phyloP scores from a whole-genome alignment of 2,888 invertebrate genomes.

The Drosophila fulvimacula region DNA sequence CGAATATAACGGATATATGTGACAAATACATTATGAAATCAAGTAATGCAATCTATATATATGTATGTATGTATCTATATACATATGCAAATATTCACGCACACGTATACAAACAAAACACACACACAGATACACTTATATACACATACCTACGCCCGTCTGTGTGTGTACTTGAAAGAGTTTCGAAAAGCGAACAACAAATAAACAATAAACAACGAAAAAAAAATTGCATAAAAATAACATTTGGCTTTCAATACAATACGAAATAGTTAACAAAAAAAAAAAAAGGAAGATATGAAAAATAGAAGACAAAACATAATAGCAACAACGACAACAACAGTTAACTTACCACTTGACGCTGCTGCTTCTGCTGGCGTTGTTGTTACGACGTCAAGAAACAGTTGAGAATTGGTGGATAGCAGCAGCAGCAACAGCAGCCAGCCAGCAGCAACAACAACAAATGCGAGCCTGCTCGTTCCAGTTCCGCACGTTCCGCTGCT shows the following conservation, averaged over 20 bases:
- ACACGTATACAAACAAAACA: constrained; percentile 5
- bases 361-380: constrained; percentile 52
- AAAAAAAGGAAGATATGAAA: constrained; percentile 1
- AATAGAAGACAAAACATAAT: constrained; percentile 24
- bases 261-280: constrained; percentile 22
- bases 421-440: constrained; percentile 56
- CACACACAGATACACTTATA: constrained; percentile 3
- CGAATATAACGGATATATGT: constrained; percentile 45
- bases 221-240: constrained; percentile 46
- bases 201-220: constrained; percentile 54
- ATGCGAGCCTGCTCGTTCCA: constrained; percentile 50
- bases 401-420: constrained; percentile 56
- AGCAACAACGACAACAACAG: constrained; percentile 12
- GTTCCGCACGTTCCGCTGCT: constrained; percentile 53
- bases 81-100: constrained; percentile 4
- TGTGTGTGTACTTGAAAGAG: constrained; percentile 50
- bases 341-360: constrained; percentile 70
- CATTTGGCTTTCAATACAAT: constrained; percentile 26
- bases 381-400: constrained; percentile 66
- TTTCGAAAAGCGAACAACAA: constrained; percentile 48
- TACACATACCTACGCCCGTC: background rate
- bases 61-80: background rate
- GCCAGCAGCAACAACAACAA: constrained; percentile 47
- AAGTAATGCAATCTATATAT: constrained; percentile 9
- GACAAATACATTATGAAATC: constrained; percentile 49